phyloP scores from a whole-genome alignment of 2,113 vertebrate species.

The Microcebus griseorufus region DNA sequence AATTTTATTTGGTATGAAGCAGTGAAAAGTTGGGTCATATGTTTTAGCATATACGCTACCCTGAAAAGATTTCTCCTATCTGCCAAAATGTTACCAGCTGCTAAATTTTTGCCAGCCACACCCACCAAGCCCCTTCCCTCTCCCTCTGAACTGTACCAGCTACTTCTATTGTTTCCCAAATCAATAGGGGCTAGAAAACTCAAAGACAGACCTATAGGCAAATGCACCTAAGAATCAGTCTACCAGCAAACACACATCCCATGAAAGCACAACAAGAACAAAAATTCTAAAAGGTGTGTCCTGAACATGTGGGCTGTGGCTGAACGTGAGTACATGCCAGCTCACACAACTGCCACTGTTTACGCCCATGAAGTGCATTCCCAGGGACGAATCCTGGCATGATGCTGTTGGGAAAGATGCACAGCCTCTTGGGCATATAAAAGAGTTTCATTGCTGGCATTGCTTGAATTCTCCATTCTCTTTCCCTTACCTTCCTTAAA shows the following conservation, averaged over 20 bases:
- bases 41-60: neutral
- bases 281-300: neutral
- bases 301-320: neutral
- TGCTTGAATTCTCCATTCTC: neutral
- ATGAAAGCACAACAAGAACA: neutral
- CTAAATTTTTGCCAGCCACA: neutral
- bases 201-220: neutral
- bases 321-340: neutral
- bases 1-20: neutral
- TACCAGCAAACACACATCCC: neutral
- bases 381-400: neutral
- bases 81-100: neutral
- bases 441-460: neutral
- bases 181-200: neutral
- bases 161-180: neutral
- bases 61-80: neutral
- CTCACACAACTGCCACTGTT: no score
- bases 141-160: neutral
- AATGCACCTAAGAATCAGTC: neutral
- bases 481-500: neutral
- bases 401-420: neutral
- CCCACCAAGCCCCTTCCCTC: neutral
- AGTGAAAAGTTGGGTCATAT: neutral
- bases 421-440: accelerated
- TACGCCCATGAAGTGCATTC: no score